phyloP scores from a whole-genome alignment of 2,888 invertebrate species.

The Agelastica alni region DNA sequence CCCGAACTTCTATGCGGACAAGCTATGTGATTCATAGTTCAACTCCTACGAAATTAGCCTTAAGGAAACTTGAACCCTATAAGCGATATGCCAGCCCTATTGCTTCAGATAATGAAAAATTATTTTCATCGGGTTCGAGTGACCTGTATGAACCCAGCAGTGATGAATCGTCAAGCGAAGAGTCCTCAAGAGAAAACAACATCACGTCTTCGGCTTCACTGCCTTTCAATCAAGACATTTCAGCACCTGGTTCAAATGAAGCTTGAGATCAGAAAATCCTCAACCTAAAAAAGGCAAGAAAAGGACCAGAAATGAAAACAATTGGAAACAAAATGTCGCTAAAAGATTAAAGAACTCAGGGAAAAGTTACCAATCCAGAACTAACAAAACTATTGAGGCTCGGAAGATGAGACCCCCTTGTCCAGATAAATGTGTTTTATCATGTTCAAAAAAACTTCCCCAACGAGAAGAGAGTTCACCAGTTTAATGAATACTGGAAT shows the following conservation, averaged over 20 bases:
- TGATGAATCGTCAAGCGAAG: background rate
- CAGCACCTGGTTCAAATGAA: background rate
- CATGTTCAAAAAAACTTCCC: background rate
- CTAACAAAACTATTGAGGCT: background rate
- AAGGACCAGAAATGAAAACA: background rate
- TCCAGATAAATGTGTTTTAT: slow-evolving; percentile 2
- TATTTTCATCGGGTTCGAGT: background rate
- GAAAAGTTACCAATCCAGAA: slow-evolving; percentile 1
- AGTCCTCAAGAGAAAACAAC: slow-evolving; percentile 2
- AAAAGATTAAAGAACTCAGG: slow-evolving; percentile 15
- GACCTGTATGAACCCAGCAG: background rate
- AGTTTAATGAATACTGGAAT: background rate
- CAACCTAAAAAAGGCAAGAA: slow-evolving; percentile 1
- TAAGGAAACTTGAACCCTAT: too few relatives aligned
- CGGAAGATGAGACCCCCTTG: slow-evolving; percentile 9
- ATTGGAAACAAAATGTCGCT: slow-evolving; percentile 4
- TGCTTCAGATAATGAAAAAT: background rate
- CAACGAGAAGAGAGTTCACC: background rate
- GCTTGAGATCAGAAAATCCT: background rate
- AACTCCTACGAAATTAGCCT: too few relatives aligned
- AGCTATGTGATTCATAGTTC: background rate
- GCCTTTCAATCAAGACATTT: background rate
- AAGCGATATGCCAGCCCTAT: background rate
- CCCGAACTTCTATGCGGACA: background rate
- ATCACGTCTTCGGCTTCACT: background rate